Evolutionary conservation across 1,140 invertebrate genomes (phyloP), one percentile per base, ranked within the genome.

Genomic region (Agrypnia vestita): DNA sequence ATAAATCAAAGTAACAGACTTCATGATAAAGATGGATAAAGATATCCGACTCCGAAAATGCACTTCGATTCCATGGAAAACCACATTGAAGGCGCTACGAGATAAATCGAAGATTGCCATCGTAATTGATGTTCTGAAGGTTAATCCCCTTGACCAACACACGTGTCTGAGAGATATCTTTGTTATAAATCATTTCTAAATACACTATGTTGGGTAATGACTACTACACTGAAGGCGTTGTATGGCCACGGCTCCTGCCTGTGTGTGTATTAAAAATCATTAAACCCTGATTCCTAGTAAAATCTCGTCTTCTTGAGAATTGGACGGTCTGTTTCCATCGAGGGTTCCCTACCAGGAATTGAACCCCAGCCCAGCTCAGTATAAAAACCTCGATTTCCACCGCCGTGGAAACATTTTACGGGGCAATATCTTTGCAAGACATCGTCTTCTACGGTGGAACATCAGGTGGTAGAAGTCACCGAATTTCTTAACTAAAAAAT

Each of bases 351-450:
- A 83, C 82, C 82, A 80, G 72, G 82, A 83, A 83, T 83, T 67
- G 78, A 83, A 83, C 79, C 79, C 79, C 82, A 67, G 76, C 67
- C 75, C 62, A 49, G 56, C 71, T 71, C 49, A 76, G 74, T 83
- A 83, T 83, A 83, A 83, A 83, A 83, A 83, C 82, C 71, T 72
- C 82, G 79, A 83, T 83, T 80, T 83, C 67, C 82, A 80, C 82
- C 64, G 79, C 79, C 69, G 35, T 76, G 79, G 76, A 83, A 83
- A 80, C 82, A 83, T 80, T 83, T 83, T 51, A 79, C 61, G 55
- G 74, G 74, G 79, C 72, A 79, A 83, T 80, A 80, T 83, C 82
- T 83, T 83, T 80, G 82, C 82, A 83, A 83, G 82, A 83, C 79
- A 83, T 80, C 82, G 76, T 82, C 78, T 61, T 72, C 74, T 9